Percentiles rank a stretch among this genome's conserved stretches.
Conservation (phyloP, 1,140 invertebrate species). For the Ceratoteleas bidentatus region DNA sequence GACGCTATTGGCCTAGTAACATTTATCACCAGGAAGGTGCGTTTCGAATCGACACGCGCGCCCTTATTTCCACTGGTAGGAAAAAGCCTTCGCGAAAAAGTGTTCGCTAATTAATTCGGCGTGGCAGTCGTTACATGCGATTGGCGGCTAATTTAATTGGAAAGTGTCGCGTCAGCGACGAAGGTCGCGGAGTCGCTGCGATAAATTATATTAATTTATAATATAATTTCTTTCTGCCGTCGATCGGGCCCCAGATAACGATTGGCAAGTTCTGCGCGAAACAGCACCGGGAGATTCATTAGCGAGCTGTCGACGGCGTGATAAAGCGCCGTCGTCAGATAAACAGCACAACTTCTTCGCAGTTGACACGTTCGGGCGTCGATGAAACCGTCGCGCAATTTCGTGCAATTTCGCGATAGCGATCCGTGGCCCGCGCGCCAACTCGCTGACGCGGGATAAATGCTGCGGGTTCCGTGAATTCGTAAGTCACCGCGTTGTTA, state of each 20-base stretch:
- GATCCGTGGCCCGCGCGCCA: constrained; percentile 22
- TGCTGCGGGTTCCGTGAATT: constrained; percentile 12
- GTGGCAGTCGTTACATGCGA: constrained; percentile 15
- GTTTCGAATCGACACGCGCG: too few relatives aligned
- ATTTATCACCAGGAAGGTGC: constrained; percentile 55
- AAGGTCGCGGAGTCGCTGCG: constrained; percentile 26
- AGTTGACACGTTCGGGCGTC: constrained; percentile 46
- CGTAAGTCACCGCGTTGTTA: constrained; percentile 19
- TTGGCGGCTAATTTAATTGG: constrained; percentile 35
- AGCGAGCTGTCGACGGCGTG: constrained; percentile 49
- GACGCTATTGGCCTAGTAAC: constrained; percentile 69
- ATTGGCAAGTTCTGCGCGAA: constrained; percentile 57
- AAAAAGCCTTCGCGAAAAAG: constrained; percentile 17
- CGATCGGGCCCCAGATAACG: constrained; percentile 63
- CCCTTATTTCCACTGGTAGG: too few relatives aligned
- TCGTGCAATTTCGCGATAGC: constrained; percentile 37
- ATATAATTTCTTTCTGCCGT: constrained; percentile 69
- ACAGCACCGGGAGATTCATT: constrained; percentile 61
- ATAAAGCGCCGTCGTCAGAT: constrained; percentile 42
- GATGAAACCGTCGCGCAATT: constrained; percentile 53
- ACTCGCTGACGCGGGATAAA: constrained; percentile 34
- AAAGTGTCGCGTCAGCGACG: constrained; percentile 24
- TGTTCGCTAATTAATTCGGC: constrained; percentile 16
- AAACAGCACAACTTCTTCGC: constrained; percentile 55
- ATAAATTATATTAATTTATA: too few relatives aligned